Conservation (phyloP, 2,888 invertebrate species). For the Coronaproctus castanopsis region DNA sequence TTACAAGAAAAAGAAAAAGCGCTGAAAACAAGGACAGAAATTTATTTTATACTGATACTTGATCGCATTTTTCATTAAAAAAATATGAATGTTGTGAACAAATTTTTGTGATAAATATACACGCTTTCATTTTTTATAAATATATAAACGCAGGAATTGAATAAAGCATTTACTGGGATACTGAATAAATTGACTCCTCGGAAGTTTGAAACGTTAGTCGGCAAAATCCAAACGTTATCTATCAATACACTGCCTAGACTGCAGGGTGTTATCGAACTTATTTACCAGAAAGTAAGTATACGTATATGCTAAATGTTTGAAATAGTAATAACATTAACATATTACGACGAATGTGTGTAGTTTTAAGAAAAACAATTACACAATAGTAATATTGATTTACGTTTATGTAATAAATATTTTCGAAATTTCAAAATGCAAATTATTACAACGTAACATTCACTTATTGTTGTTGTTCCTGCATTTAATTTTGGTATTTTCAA, state of each 20-base stretch:
- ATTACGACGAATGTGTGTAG: no score
- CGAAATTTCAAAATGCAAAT: no score
- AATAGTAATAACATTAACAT: no score
- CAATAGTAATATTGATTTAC: no score
- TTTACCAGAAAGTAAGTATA: constrained; percentile 61
- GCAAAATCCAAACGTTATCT: constrained; percentile 50
- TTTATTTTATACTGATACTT: not conserved
- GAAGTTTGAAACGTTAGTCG: constrained; percentile 64
- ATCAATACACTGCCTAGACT: constrained; percentile 62
- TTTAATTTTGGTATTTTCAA: no score
- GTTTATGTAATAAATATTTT: no score
- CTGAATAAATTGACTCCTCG: constrained; percentile 88
- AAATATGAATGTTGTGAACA: not conserved
- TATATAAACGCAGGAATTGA: constrained; percentile 45
- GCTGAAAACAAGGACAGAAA: constrained; percentile 1
- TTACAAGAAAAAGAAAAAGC: no score
- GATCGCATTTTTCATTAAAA: not conserved
- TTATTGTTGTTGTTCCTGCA: no score
- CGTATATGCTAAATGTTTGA: no score
- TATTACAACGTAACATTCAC: no score
- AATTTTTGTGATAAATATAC: not conserved
- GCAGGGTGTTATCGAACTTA: constrained; percentile 64
- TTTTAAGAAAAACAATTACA: no score
- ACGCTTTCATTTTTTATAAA: constrained; percentile 8
- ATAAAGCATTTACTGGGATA: constrained; percentile 65